Evolutionary conservation across 2,797 vertebrate genomes (phyloP), one percentile per base, ranked within the genome.

Genomic region (Cheirogaleus major): DNA sequence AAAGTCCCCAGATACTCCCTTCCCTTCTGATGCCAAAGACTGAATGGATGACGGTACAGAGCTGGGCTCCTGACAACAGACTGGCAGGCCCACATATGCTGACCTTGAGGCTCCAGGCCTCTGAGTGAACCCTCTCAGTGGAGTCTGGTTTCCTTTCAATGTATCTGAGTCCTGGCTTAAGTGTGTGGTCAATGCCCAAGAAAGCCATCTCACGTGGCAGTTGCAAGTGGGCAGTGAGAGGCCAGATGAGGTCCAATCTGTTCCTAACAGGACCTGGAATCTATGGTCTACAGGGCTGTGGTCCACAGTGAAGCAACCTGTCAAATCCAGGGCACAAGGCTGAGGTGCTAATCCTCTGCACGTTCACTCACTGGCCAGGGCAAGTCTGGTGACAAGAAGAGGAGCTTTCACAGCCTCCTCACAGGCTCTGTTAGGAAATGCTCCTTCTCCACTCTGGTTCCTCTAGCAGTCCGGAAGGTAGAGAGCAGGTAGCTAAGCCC

Each of bases 251-350:
- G 32, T 23, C 11, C 0, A 0, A 1, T 8, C 52, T 23, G 2
- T 23, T 41, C 67, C 25, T 23, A 91, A 8, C 30, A 11, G 22
- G 25, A 81, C 30, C 25, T 41, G 41, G n/a, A 41, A 70, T n/a
- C 35, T 13, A 1, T 4, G 35, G 43, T 52, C 72, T 50, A 18
- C 38, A 59, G 73, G 32, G 22, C 67, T 35, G 10, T 2, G 1
- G 8, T n/a, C 57, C 50, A 52, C n/a, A 27, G 48, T 22, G 38
- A 3, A 17, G 41, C 72, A 73, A 55, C 27, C 17, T 52, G 17
- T 38, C 79, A 22, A 41, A 41, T 32, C 69, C 13, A 0, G 2
- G 23, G 27, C 76, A 17, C 0, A 2, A 25, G 61, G 2, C 45
- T 65, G 23, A 27, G 8, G 45, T 7, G 12, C 67, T 7, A 50